Evolutionary conservation across 2,797 vertebrate genomes (phyloP).

Genomic region (Scleropages formosus): DNA sequence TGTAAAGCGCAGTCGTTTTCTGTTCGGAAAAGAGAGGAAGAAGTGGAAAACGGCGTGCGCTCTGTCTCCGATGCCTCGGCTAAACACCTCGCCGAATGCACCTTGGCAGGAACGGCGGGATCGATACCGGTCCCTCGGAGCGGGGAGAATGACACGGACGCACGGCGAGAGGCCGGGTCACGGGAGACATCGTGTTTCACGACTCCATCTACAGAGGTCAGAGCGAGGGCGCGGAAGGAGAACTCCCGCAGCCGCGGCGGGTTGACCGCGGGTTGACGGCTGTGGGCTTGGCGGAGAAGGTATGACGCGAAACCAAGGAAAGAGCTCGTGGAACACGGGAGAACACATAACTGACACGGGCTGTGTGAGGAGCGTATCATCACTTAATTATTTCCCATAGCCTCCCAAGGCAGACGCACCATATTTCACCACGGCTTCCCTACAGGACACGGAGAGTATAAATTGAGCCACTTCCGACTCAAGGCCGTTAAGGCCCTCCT

Average conservation of each 20-base stretch:
- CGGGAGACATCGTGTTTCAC: not conserved
- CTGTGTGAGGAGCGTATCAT: constrained; percentile 34
- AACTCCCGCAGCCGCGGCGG: not conserved
- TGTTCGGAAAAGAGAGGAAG: not conserved
- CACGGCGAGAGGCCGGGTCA: not conserved
- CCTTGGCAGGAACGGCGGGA: not conserved
- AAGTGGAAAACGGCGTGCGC: not conserved
- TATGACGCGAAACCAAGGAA: not conserved
- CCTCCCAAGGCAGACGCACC: constrained; percentile 1
- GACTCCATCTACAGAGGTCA: not conserved
- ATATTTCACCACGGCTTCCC: constrained; percentile 33
- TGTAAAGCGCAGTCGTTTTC: not conserved
- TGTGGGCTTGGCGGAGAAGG: not conserved
- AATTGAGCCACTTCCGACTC: constrained; percentile 32
- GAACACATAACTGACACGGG: constrained; percentile 1
- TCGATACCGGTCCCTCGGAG: constrained; percentile 9
- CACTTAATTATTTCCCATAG: constrained; percentile 39
- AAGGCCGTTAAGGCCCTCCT: constrained; percentile 39
- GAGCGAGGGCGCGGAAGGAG: not conserved
- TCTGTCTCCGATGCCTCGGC: not conserved
- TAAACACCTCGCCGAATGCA: constrained; percentile 6
- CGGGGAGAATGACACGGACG: not conserved
- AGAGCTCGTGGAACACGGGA: not conserved
- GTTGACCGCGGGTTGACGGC: not conserved
- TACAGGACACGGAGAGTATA: not conserved